Base-by-base conservation (phyloP, 2,113 vertebrate genomes). In the Antechinus stuartii region DNA sequence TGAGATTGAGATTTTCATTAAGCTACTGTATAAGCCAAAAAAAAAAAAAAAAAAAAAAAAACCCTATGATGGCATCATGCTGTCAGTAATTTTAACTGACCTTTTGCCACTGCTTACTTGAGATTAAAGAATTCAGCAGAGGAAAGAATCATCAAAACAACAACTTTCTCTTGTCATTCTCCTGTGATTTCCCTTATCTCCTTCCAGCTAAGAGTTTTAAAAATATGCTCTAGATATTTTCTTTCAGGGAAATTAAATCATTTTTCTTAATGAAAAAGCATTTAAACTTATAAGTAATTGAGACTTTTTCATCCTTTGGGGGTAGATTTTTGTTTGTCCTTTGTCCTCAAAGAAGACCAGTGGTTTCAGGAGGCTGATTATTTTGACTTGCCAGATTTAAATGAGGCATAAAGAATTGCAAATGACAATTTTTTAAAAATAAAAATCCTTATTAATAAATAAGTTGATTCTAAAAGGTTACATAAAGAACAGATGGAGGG, bases 31-130 rank as follows among this genome's bases (percentile, higher is more conserved):
- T 97, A 98, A 96, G 84, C 68, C 94, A 96, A 97, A 96, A 91
- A 95, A 47, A 96, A 91, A 95, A 47, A 47, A 47, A 47, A 47
- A 47, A 47, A 47, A 47, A 47, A 47, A 47, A 47, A 42, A 42
- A 55, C 91, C 96, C 92, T 95, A 92, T 94, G 91, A 95, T 97
- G 96, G 97, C 96, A 97, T 97, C 96, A 97, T 97, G 68, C 55
- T 95, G 61, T 97, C 97, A 96, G 97, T 96, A 98, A 97, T 94
- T 94, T 95, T 91, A 97, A 90, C 23, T 84, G 68, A 84, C 68
- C 68, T 84, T 84, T 84, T 84, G 68, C n/a, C n/a, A 84, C 68
- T 84, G 7, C n/a, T 91, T 92, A 56, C 96, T 84, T 53, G 91
- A 25, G 54, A 96, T 89, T 95, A 89, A 94, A 93, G 92, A 96